Evolutionary conservation across 1,140 invertebrate species (phyloP), one percentile per base, ranked within the genome.

Genomic region (Aphis gossypii): DNA sequence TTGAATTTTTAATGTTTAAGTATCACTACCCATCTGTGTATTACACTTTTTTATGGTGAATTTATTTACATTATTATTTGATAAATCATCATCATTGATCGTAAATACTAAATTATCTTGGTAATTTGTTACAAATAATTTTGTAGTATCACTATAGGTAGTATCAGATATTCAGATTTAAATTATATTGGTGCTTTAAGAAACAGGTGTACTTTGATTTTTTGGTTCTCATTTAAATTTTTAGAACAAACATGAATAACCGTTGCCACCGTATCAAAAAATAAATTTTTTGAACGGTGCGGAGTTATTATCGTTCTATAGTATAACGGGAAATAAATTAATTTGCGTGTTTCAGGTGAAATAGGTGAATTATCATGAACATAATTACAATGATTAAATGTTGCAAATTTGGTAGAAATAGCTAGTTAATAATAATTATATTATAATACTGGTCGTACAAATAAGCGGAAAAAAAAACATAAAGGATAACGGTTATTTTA

Each of bases 401-500:
- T 89, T 23, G 51, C 35, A 21, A 89, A 56, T 56, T 56, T 38
- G 21, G 35, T 38, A 8, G 20, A 89, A 89, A 38, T 38, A 35
- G 8, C n/a, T 35, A 8, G 48, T 30, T 89, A 54, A 87, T 54
- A 51, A 54, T 54, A 35, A 88, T 35, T 88, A 51, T 87, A 48
- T 51, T 46, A 48, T 89, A 23, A 54, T 35, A 88, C 87, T 38
- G 87, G 87, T 89, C 11, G 48, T 56, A 8, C 4, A 88, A 88
- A 54, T 21, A 21, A 54, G 7, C 2, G 48, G 48, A 88, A 88
- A 38, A 48, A 46, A 41, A 48, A 87, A 35, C 11, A n/a, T 35
- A 38, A 25, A n/a, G 48, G 9, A 56, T 89, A 56, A 89, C 88
- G 88, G 88, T 89, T 89, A 1, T 56, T 38, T 89, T 84, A 44